phyloP scores from a whole-genome alignment of 2,113 vertebrate genomes.

The Camelus dromedarius region DNA sequence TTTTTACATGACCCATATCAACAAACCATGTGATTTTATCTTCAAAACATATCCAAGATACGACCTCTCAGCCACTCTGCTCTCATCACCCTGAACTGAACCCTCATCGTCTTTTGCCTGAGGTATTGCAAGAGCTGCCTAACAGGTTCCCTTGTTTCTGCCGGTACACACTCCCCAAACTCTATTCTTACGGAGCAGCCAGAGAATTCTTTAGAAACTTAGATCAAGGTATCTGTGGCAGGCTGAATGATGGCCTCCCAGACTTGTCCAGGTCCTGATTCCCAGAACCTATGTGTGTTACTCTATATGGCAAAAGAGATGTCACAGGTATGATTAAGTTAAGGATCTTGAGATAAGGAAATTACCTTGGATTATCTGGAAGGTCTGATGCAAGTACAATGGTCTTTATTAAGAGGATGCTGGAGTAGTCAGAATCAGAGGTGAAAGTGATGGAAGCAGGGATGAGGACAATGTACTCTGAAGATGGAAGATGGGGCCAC shows the following conservation, averaged over 20 bases:
- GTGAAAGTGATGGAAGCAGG: neutral
- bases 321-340: neutral
- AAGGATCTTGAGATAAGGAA: neutral
- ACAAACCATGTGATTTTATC: neutral
- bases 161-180: neutral
- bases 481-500: neutral
- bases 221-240: neutral
- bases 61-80: neutral
- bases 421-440: neutral
- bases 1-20: conserved; percentile 1
- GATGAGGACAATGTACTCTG: neutral
- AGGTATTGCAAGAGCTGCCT: neutral
- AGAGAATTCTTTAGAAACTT: neutral
- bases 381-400: neutral
- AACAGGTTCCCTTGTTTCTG: neutral
- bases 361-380: neutral
- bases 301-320: neutral
- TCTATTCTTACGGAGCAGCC: neutral
- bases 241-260: neutral
- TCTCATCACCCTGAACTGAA: neutral
- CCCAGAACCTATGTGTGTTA: neutral
- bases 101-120: neutral
- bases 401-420: neutral
- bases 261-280: neutral
- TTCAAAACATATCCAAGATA: neutral